These are phyloP conservation scores for Eubucco bourcierii DNA, from an alignment of 2,113 vertebrate species.

Conservation along the genomic window DNA sequence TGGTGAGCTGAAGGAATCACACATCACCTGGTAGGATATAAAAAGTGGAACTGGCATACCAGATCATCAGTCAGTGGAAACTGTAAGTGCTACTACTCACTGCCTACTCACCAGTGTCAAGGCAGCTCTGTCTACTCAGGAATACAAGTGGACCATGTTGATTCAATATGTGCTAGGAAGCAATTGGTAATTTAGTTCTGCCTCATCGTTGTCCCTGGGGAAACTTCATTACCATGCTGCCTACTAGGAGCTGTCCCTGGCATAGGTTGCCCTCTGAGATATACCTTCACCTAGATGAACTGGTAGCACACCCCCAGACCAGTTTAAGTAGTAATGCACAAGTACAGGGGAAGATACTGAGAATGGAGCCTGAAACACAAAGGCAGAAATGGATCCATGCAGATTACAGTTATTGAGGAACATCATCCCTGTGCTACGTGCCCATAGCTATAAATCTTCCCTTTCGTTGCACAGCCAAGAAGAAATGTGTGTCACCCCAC, in stretches of 20 bases:
- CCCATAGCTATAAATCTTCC: background rate
- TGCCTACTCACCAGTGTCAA: background rate
- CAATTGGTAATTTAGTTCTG: background rate
- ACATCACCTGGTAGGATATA: background rate
- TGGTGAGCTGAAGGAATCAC: background rate
- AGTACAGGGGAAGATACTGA: background rate
- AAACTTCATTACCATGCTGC: background rate
- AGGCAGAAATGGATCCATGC: background rate
- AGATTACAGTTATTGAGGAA: background rate
- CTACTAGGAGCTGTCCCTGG: background rate
- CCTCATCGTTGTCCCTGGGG: background rate
- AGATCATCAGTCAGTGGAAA: background rate
- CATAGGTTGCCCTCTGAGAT: fast-evolving
- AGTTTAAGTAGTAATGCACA: background rate
- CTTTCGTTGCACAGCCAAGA: background rate
- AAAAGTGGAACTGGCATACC: background rate
- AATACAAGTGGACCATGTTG: background rate
- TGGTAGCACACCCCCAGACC: too few relatives aligned
- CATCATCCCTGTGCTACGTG: background rate
- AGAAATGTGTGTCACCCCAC: background rate
- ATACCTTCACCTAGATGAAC: background rate
- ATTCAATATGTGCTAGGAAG: background rate
- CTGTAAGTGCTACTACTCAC: background rate
- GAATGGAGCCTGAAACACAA: background rate
- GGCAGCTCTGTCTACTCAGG: background rate